Percentiles rank a stretch among this genome's conserved stretches.
Conservation (phyloP, 2,888 invertebrate species). For the Papilio demoleus region DNA sequence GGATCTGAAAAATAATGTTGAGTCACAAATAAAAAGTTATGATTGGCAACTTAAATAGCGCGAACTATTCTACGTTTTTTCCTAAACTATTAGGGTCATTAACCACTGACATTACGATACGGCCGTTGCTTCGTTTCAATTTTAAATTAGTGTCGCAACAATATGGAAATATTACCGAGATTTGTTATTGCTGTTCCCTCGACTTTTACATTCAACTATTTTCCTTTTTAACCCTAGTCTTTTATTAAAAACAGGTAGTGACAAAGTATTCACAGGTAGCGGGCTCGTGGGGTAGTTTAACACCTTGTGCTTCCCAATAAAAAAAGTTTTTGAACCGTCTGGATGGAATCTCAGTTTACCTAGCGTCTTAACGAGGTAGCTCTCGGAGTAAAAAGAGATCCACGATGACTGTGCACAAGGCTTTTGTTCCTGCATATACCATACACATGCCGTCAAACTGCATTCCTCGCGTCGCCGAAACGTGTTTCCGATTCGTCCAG, state of each 20-base stretch:
- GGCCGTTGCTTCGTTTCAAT: slow-evolving; percentile 36
- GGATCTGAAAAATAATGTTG: slow-evolving; percentile 17
- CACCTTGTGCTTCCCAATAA: slow-evolving; percentile 1
- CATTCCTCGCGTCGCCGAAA: slow-evolving; percentile 80
- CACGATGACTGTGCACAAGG: slow-evolving; percentile 77
- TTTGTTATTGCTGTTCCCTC: slow-evolving; percentile 48
- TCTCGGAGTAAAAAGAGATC: slow-evolving; percentile 71
- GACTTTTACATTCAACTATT: slow-evolving; percentile 72
- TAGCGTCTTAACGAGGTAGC: slow-evolving; percentile 62
- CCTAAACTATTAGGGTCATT: slow-evolving; percentile 35
- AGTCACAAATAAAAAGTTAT: slow-evolving; percentile 5
- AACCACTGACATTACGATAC: slow-evolving; percentile 38
- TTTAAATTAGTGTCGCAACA: slow-evolving; percentile 35
- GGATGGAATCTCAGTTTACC: slow-evolving; percentile 47
- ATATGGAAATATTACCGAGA: slow-evolving; percentile 15
- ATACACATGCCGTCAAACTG: slow-evolving; percentile 80
- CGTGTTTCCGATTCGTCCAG: slow-evolving; percentile 72
- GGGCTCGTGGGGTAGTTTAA: slow-evolving; percentile 37
- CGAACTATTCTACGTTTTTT: slow-evolving; percentile 24
- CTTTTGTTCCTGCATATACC: slow-evolving; percentile 80
- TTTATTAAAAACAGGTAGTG: slow-evolving; percentile 71
- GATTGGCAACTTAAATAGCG: slow-evolving; percentile 20
- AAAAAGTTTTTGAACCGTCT: slow-evolving; percentile 36
- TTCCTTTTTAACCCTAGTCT: slow-evolving; percentile 71
- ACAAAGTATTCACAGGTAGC: slow-evolving; percentile 44